A percentile compares a stretch with the other conserved stretches of the same genome.
phyloP scores from a whole-genome alignment of 2,797 vertebrate genomes.

The Acestrorhynchus altus region DNA sequence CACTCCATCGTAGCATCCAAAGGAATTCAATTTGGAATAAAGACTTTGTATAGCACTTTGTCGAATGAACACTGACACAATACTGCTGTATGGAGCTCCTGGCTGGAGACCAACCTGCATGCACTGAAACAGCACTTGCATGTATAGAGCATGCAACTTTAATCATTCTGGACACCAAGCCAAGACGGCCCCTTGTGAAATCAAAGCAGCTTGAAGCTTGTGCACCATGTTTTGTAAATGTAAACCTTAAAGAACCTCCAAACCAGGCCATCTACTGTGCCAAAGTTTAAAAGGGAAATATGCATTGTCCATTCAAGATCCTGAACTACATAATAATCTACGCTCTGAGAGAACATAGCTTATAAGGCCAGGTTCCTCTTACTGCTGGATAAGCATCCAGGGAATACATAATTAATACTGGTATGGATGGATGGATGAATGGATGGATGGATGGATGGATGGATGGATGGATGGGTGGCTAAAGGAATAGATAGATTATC shows the following conservation, averaged over 20 bases:
- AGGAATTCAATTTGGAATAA: background rate
- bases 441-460: too few species aligned
- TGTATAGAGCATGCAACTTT: background rate
- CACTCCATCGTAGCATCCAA: background rate
- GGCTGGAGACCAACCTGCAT: background rate
- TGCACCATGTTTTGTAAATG: background rate
- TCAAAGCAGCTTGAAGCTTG: background rate
- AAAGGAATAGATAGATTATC: too few species aligned
- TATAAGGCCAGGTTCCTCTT: background rate
- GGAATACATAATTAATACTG: too few species aligned
- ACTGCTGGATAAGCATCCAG: too few species aligned
- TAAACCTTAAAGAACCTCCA: too few species aligned
- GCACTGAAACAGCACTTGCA: background rate
- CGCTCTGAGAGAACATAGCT: background rate
- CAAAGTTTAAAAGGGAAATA: background rate
- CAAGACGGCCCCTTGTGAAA: background rate
- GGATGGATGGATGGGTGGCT: too few species aligned
- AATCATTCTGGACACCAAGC: background rate
- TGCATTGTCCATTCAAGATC: background rate
- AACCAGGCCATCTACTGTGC: background rate
- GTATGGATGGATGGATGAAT: too few species aligned
- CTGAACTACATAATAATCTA: background rate
- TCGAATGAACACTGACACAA: slow-evolving; percentile 15
- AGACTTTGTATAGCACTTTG: background rate
- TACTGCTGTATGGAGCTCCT: background rate